Conservation (phyloP, 2,113 vertebrate species). For the Clarias magur region DNA sequence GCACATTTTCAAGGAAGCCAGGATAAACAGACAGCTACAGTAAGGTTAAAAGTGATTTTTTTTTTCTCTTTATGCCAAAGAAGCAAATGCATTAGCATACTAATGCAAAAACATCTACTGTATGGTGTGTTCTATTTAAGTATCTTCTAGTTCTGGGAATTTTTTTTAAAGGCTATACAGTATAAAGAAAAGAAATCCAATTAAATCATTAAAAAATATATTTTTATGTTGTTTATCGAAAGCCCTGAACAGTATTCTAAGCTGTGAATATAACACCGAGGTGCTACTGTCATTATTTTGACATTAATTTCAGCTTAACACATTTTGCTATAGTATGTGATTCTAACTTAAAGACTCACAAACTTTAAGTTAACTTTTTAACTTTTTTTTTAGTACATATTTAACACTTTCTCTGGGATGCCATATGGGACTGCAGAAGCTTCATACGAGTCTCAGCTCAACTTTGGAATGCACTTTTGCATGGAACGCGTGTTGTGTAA, state of each 20-base stretch:
- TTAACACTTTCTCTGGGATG: too few species aligned
- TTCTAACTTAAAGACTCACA: neutral
- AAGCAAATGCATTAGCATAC: neutral
- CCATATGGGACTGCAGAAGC: too few species aligned
- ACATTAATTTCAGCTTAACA: neutral
- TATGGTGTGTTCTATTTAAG: neutral
- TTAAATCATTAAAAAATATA: neutral
- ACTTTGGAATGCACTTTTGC: too few species aligned
- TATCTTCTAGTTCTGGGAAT: neutral
- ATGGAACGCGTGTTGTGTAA: too few species aligned
- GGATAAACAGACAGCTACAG: neutral
- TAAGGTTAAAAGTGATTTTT: slow-evolving; percentile 2
- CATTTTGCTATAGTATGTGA: neutral
- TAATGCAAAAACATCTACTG: slow-evolving; percentile 6
- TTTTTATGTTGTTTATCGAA: neutral
- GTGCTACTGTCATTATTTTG: neutral
- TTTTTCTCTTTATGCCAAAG: neutral
- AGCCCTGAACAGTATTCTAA: neutral
- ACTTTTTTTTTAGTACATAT: too few species aligned
- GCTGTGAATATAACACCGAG: neutral
- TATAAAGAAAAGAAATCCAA: too few species aligned
- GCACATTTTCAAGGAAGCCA: neutral
- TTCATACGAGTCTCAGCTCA: too few species aligned
- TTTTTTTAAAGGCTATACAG: too few species aligned
- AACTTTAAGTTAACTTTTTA: too few species aligned